Percentiles rank a stretch among this genome's conserved stretches.
Conservation (phyloP, 2,888 invertebrate species). For the Drosophila helvetica region DNA sequence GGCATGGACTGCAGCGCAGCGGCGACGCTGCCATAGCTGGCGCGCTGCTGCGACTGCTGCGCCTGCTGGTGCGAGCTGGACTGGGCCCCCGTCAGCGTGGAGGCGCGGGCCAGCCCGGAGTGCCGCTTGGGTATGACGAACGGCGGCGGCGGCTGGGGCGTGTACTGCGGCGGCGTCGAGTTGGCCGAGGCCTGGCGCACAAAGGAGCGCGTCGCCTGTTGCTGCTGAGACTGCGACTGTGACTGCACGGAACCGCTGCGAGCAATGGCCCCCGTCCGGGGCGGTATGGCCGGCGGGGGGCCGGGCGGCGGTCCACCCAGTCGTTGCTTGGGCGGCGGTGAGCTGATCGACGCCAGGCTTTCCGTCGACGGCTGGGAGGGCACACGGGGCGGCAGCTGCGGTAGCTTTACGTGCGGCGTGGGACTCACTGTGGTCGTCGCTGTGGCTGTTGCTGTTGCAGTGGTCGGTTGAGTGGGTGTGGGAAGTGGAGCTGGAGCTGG, state of each 20-base stretch:
- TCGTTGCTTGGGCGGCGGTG: slow-evolving; percentile 72
- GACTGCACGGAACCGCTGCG: slow-evolving; percentile 82
- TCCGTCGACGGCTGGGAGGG: slow-evolving; percentile 82
- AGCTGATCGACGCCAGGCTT: slow-evolving; percentile 64
- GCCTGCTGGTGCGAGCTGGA: slow-evolving; percentile 29
- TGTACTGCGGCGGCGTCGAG: slow-evolving; percentile 83
- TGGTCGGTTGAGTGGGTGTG: not conserved
- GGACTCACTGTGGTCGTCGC: slow-evolving; percentile 15
- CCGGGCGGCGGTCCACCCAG: slow-evolving; percentile 74
- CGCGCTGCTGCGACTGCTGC: slow-evolving; percentile 62
- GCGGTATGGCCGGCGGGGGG: slow-evolving; percentile 84
- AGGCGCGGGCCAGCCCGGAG: slow-evolving; percentile 78
- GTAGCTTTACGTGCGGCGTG: slow-evolving; percentile 60
- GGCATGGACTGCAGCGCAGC: slow-evolving; percentile 68
- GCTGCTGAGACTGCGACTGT: slow-evolving; percentile 20
- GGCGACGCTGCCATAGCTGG: slow-evolving; percentile 74
- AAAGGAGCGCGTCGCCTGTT: slow-evolving; percentile 65
- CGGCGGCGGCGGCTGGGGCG: slow-evolving; percentile 83
- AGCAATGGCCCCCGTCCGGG: slow-evolving; percentile 80
- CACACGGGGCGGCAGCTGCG: slow-evolving; percentile 83
- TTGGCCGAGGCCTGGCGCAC: slow-evolving; percentile 83
- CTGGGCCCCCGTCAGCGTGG: slow-evolving; percentile 61
- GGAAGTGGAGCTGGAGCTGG: slow-evolving; percentile 1
- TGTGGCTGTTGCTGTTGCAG: slow-evolving; percentile 9
- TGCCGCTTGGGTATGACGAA: slow-evolving; percentile 83